A percentile compares a stretch with the other conserved stretches of the same genome.
Conservation (phyloP, 2,888 invertebrate genomes). For the Yponomeuta sedellus region DNA sequence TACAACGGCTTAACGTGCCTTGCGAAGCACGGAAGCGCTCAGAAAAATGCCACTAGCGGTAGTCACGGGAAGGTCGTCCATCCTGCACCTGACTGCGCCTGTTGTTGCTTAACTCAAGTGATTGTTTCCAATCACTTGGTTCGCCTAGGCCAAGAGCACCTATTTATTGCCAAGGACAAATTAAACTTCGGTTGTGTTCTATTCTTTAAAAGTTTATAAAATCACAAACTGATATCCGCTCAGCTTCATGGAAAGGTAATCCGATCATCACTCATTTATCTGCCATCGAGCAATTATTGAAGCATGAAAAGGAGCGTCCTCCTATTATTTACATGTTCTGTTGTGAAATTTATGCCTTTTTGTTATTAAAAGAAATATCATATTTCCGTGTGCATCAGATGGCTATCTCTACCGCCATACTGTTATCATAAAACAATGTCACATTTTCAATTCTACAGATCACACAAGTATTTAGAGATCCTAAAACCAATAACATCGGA, state of each 20-base stretch:
- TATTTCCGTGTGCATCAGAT: constrained; percentile 43
- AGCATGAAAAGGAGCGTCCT: constrained; percentile 76
- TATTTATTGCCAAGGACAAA: neutral
- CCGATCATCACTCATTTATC: constrained; percentile 69
- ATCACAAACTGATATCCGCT: neutral
- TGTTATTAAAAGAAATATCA: constrained; percentile 71
- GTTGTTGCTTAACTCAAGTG: too few species aligned
- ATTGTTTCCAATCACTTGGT: too few species aligned
- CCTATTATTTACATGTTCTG: constrained; percentile 72
- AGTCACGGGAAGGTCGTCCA: too few species aligned
- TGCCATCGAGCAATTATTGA: constrained; percentile 76
- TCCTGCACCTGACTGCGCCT: too few species aligned
- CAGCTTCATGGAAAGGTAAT: constrained; percentile 42
- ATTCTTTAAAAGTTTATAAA: neutral
- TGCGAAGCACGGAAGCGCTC: too few species aligned
- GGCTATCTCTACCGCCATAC: neutral
- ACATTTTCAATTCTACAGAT: neutral
- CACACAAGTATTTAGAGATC: neutral
- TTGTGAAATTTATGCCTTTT: constrained; percentile 70
- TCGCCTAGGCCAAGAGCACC: too few species aligned
- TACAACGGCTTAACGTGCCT: too few species aligned
- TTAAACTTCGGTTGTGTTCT: neutral
- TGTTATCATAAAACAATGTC: neutral
- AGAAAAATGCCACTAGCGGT: too few species aligned
- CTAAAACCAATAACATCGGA: neutral